A percentile compares a stretch with the other conserved stretches of the same genome.
Conservation (phyloP, 1,140 invertebrate genomes). For the Piezodorus guildinii region DNA sequence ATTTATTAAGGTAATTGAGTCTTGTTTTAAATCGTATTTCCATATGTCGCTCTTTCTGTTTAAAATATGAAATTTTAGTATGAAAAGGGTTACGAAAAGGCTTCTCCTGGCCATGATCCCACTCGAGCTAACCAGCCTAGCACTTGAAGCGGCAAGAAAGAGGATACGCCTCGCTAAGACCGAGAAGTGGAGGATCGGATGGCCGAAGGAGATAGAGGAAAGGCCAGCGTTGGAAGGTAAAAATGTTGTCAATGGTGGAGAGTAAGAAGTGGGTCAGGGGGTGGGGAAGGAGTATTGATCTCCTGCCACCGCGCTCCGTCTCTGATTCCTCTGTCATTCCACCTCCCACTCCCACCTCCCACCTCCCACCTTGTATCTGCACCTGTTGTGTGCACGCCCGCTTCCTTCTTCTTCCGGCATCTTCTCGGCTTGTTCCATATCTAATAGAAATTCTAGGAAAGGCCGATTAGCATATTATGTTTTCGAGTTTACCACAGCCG, state of each 20-base stretch:
- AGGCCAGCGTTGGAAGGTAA: neutral
- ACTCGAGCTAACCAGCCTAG: no score
- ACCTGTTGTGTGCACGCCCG: neutral
- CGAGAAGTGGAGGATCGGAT: neutral
- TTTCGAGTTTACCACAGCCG: no score
- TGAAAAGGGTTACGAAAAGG: no score
- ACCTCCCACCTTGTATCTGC: neutral
- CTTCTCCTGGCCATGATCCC: no score
- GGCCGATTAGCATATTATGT: no score
- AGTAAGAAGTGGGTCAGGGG: slow-evolving; percentile 2
- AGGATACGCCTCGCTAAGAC: neutral
- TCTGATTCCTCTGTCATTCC: slow-evolving; percentile 9
- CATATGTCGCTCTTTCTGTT: no score
- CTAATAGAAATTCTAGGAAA: no score
- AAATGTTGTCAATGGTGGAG: slow-evolving; percentile 6
- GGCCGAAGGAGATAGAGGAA: slow-evolving; percentile 1
- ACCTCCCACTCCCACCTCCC: neutral
- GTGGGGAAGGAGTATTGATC: slow-evolving; percentile 1
- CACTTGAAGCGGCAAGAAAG: no score
- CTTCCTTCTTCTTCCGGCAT: neutral
- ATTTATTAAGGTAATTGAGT: no score
- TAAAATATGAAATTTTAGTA: no score
- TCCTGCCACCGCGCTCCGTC: neutral
- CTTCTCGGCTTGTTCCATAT: neutral
- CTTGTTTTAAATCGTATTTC: no score